A percentile compares a stretch with the other conserved stretches of the same genome.
These are phyloP conservation scores for Takifugu flavidus DNA, from an alignment of 2,113 vertebrate species.

Conservation along the genomic window DNA sequence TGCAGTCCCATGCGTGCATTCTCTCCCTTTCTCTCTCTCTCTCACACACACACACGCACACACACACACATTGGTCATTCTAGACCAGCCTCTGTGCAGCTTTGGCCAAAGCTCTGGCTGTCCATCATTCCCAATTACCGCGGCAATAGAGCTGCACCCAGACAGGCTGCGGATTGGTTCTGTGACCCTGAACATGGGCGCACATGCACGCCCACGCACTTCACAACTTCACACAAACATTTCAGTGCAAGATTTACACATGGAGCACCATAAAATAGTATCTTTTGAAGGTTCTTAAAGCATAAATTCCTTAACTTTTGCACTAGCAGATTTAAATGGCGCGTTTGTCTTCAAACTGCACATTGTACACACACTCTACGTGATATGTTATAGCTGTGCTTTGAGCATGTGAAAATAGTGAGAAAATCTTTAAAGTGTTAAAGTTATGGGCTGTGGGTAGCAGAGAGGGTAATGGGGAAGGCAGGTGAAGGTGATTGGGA, in stretches of 20 bases:
- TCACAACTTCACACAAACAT: conserved; percentile 27
- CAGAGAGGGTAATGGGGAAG: neutral
- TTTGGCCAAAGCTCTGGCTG: conserved; percentile 63
- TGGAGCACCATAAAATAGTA: neutral
- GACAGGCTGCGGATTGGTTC: conserved; percentile 72
- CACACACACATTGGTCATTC: conserved; percentile 59
- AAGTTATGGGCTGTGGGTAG: too few relatives aligned
- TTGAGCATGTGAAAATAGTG: too few relatives aligned
- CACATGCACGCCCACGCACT: conserved; percentile 28
- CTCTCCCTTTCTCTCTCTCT: neutral
- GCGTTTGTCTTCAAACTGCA: too few relatives aligned
- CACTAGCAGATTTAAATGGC: too few relatives aligned
- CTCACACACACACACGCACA: conserved; percentile 32
- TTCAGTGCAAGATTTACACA: conserved; percentile 13
- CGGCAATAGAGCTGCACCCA: conserved; percentile 70
- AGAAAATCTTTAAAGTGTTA: too few relatives aligned
- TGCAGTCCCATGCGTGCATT: conserved; percentile 13
- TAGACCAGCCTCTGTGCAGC: conserved; percentile 63
- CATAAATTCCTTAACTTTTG: too few relatives aligned
- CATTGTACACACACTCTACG: too few relatives aligned
- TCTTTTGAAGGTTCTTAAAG: too few relatives aligned
- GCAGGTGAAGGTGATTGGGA: conserved; percentile 32
- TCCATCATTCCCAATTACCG: conserved; percentile 76
- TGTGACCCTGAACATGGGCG: conserved; percentile 62
- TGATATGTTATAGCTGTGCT: too few relatives aligned